Evolutionary conservation across 92 coral and sea anemone genomes (phyloP), one percentile per base, ranked within the genome.

Genomic region (Porites evermanni): DNA sequence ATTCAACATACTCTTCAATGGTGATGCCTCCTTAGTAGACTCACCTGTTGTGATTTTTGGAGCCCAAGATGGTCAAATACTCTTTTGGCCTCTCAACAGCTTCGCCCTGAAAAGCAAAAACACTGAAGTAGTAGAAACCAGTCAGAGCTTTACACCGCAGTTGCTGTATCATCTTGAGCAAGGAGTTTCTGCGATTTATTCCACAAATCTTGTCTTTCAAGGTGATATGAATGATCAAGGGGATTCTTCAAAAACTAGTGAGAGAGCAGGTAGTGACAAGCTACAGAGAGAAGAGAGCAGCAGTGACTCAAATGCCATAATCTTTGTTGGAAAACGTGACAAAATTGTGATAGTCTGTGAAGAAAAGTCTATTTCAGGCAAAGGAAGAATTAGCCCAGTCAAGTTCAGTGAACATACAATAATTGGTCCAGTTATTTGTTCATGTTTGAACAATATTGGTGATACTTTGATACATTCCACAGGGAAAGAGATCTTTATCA

Each of bases 271-370:
- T 14, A 58, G 58, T 10, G 21, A 47, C 44, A 70, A 81, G 71
- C 59, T 11, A 64, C 54, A n/a, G 44, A 70, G 58, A 17, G 56
- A 61, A 50, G 17, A 79, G 14, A 6, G 19, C 12, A 65, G 72
- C 18, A 18, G 7, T 20, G 26, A 59, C n/a, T 83, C 64, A 63
- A 83, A 74, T 83, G 94, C 90, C 29, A 6, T 91, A 1, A 24
- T 91, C 19, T 88, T 91, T 84, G 89, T 91, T 83, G 94, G 94
- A 56, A 70, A 61, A 60, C 38, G 89, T 83, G 93, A 79, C 83
- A 91, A 91, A 78, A 13, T 91, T 78, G 72, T 91, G 1, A 72
- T 91, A 66, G 74, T 78, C 51, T 75, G 54, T 60, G 74, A 75
- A 26, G 60, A 61, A 51, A 70, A 65, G 29, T 3, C 44, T 58